These are phyloP conservation scores for Nephrotoma flavescens DNA, from an alignment of 2,888 invertebrate genomes.

Conservation along the genomic window DNA sequence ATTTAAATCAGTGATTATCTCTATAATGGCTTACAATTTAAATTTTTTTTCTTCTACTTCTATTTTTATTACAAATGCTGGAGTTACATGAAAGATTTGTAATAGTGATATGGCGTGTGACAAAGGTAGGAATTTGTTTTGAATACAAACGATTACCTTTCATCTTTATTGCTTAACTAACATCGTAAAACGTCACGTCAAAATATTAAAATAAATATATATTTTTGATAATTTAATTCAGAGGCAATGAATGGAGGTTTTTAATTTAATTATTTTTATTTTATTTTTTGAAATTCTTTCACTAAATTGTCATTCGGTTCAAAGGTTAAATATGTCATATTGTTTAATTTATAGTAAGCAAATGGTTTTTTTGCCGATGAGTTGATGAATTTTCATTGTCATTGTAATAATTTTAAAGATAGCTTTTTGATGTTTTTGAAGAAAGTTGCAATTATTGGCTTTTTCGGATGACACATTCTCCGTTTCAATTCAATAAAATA, in stretches of 20 bases:
- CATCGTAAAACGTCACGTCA: neutral
- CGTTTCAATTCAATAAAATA: neutral
- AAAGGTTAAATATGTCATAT: neutral
- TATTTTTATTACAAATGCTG: neutral
- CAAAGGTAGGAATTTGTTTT: neutral
- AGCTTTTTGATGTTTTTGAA: neutral
- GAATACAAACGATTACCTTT: neutral
- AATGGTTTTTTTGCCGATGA: neutral
- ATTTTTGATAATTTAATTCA: neutral
- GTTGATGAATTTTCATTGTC: neutral
- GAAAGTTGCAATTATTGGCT: neutral
- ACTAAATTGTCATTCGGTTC: neutral
- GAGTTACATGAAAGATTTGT: neutral
- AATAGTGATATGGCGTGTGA: neutral
- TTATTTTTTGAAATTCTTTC: neutral
- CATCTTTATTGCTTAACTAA: neutral
- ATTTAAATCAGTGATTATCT: neutral
- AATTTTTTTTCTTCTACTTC: neutral
- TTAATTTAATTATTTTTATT: neutral
- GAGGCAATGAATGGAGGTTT: neutral
- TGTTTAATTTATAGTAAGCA: neutral
- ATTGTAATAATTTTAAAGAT: neutral
- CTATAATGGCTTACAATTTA: neutral
- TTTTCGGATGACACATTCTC: neutral
- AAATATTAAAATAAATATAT: neutral